Percentiles rank a stretch among this genome's conserved stretches.
Evolutionary conservation across 2,113 vertebrate species (phyloP).

Genomic region (Pterophyllum scalare): DNA sequence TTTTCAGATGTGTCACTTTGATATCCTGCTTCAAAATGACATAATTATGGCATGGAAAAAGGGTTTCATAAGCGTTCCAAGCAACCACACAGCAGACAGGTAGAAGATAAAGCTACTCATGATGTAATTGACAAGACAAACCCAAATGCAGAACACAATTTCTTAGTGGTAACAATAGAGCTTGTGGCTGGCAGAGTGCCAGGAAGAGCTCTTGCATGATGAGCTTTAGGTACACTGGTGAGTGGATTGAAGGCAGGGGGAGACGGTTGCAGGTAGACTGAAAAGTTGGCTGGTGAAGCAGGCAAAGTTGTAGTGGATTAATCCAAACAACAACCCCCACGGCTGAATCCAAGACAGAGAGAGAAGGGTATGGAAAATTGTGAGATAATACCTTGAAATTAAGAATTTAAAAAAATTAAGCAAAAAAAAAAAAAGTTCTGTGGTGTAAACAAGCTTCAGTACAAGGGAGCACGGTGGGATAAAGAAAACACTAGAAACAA

Average conservation of each 20-base stretch:
- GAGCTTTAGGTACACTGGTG: background rate
- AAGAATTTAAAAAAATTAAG: too few relatives aligned
- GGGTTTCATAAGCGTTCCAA: background rate
- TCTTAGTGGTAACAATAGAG: background rate
- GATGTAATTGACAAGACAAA: background rate
- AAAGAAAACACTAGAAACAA: background rate
- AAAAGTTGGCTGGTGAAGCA: background rate
- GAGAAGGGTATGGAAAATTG: background rate
- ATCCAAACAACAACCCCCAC: background rate
- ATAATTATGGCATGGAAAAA: background rate
- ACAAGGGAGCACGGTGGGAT: background rate
- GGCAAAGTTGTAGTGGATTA: background rate
- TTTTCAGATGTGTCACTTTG: background rate
- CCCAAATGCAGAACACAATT: background rate
- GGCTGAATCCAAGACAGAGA: background rate
- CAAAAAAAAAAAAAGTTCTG: background rate
- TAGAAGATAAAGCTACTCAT: background rate
- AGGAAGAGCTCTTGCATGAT: background rate
- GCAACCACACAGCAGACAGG: background rate
- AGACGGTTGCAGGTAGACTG: background rate
- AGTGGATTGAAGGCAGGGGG: background rate
- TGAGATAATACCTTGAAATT: background rate
- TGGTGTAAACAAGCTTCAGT: background rate
- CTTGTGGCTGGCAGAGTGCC: background rate
- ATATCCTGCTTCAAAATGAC: slow-evolving; percentile 32